A percentile compares a stretch with the other conserved stretches of the same genome.
These are phyloP conservation scores for Pseudomyrmex flavicornis DNA, from an alignment of 1,140 invertebrate genomes.

Conservation along the genomic window DNA sequence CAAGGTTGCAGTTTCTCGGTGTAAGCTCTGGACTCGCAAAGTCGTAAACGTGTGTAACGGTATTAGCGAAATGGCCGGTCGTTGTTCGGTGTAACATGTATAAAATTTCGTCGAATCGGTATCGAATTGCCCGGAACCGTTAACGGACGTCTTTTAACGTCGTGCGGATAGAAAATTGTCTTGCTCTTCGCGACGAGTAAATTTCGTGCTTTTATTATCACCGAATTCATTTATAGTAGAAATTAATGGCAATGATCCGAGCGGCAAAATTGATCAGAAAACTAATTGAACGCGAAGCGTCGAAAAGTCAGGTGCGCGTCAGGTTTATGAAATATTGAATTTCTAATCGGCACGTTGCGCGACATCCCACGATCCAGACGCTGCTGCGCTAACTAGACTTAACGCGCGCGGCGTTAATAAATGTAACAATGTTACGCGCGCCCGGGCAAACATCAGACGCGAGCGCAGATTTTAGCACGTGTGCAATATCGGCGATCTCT, in stretches of 20 bases:
- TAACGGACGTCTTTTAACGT: neutral
- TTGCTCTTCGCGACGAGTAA: neutral
- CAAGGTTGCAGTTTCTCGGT: conserved; percentile 15
- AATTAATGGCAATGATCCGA: neutral
- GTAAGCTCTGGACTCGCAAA: neutral
- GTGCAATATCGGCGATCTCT: conserved; percentile 49
- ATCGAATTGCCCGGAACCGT: neutral
- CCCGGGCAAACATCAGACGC: conserved; percentile 12
- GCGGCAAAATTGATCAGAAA: neutral
- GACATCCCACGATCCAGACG: neutral
- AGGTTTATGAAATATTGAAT: conserved; percentile 19
- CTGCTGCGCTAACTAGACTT: conserved; percentile 12
- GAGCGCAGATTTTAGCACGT: conserved; percentile 56
- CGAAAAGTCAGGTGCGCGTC: neutral
- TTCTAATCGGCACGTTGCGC: conserved; percentile 38
- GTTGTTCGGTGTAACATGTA: conserved; percentile 11
- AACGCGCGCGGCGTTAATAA: conserved; percentile 40
- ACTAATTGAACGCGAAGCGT: conserved; percentile 3
- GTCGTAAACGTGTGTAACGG: conserved; percentile 24
- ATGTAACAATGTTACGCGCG: conserved; percentile 43
- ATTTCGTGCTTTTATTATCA: neutral
- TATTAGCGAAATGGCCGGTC: neutral
- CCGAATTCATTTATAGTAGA: neutral
- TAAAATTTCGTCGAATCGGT: conserved; percentile 3
- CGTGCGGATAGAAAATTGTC: neutral